Base-by-base conservation (phyloP, 92 coral and sea anemone genomes). In the Hydrozoanthus gracilis region DNA sequence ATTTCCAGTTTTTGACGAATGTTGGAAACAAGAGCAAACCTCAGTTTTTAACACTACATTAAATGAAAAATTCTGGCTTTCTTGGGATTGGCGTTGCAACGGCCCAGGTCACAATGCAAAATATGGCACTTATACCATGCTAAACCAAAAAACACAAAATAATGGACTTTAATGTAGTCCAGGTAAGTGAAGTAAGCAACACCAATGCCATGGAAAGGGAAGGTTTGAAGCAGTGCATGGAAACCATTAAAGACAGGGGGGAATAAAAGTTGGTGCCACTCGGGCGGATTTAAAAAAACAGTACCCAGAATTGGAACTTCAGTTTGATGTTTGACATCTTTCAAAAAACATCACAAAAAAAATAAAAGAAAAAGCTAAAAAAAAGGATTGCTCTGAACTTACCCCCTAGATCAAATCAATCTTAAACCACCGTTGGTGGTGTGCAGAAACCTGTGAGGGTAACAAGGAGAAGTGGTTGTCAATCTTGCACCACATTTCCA, bases 111-210 rank as follows among this genome's bases (percentile, higher is more conserved):
- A 66, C 3, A 66, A 66, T 17, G 71, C 71, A 16, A 66, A 66
- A 9, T 66, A 66, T 66, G 71, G 71, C 6, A 66, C 44, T 44
- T 66, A 66, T 44, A 66, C 45, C 44, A 82, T 88, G 78, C 88
- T 92, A 89, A 74, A 76, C 86, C 83, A 68, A 56, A 74, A 84
- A 67, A 56, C 88, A 90, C 15, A 89, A 92, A 58, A 73, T 92
- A 15, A 83, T 76, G 4, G 54, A 80, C 51, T 89, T 92, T 51
- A 75, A 55, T 47, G 66, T 89, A 11, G 95, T 89, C 9, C 91
- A 92, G 71, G 95, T 92, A 16, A 86, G 90, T 1, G 92, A 92
- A 54, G 92, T 83, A 13, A 75, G 90, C 0, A 86, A 86, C 13
- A 74, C 76, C 2, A 91, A 87, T 83, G 93, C 89, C 3, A 91